These are phyloP conservation scores for Cettia cetti DNA, from an alignment of 2,113 vertebrate species.

Conservation along the genomic window DNA sequence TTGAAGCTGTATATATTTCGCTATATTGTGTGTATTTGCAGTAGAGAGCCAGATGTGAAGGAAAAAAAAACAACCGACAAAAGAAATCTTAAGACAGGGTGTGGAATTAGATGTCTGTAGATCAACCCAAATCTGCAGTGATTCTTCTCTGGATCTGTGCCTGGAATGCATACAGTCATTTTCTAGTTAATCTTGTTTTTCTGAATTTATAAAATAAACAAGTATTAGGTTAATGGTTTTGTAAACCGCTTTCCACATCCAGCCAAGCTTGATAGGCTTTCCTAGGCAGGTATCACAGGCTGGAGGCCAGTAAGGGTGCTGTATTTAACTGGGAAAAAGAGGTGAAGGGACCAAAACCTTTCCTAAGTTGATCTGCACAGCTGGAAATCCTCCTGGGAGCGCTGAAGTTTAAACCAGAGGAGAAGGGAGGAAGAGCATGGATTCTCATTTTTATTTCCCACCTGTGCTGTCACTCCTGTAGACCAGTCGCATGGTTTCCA, in stretches of 20 bases:
- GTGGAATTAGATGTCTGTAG: not conserved
- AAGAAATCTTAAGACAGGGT: conserved; percentile 5
- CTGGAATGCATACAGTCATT: not conserved
- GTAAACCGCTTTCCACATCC: not conserved
- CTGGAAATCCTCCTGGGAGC: not conserved
- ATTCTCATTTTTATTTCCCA: not conserved
- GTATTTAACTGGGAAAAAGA: not conserved
- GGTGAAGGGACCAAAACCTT: not conserved
- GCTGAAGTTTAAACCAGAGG: not conserved
- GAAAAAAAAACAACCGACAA: not conserved
- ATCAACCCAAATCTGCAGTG: not conserved
- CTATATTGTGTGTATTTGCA: conserved; percentile 62
- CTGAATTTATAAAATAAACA: conserved; percentile 3
- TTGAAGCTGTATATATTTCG: conserved; percentile 65
- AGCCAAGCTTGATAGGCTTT: not conserved
- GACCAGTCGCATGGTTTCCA: fast-evolving
- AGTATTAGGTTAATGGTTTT: not conserved
- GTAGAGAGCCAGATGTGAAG: conserved; percentile 44
- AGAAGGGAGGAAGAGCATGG: not conserved
- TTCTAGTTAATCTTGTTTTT: conserved; percentile 2
- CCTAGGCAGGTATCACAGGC: not conserved
- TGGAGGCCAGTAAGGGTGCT: not conserved
- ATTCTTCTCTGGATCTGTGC: not conserved
- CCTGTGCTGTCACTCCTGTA: fast-evolving
- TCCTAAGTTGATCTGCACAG: not conserved